These are phyloP conservation scores for Eupithecia exiguata DNA, from an alignment of 2,888 invertebrate species.

Conservation along the genomic window DNA sequence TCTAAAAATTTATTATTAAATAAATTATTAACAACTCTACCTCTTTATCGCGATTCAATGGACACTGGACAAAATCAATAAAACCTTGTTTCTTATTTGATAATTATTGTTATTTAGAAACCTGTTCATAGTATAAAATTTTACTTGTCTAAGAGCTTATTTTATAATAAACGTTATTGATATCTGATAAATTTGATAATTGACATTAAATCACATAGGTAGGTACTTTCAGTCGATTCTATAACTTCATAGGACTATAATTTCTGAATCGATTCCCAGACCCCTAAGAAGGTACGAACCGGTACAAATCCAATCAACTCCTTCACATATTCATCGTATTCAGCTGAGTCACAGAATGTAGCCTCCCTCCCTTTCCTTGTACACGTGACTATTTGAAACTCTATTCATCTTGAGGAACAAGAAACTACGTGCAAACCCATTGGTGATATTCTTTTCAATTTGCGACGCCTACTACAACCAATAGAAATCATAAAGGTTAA, in stretches of 20 bases:
- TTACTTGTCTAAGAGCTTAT: background rate
- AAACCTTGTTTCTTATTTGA: too few species aligned
- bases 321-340: slow-evolving; percentile 38
- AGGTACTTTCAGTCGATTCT: background rate
- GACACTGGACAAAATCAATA: too few species aligned
- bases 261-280: slow-evolving; percentile 10
- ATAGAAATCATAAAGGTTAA: too few species aligned
- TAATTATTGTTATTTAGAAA: too few species aligned
- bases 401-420: slow-evolving; percentile 39
- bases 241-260: slow-evolving; percentile 1
- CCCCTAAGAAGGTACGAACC: slow-evolving; percentile 12
- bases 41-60: too few species aligned
- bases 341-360: slow-evolving; percentile 43
- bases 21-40: background rate
- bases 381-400: slow-evolving; percentile 37
- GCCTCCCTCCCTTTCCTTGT: slow-evolving; percentile 45
- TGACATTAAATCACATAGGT: background rate
- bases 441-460: slow-evolving; percentile 10
- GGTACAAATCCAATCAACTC: slow-evolving; percentile 42
- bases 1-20: too few species aligned
- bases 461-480: background rate
- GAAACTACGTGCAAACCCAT: slow-evolving; percentile 27
- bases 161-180: too few species aligned
- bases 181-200: too few species aligned
- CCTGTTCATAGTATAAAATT: too few species aligned